Evolutionary conservation across 2,113 vertebrate species (phyloP), one percentile per base, ranked within the genome.

Genomic region (Gymnogyps californianus): DNA sequence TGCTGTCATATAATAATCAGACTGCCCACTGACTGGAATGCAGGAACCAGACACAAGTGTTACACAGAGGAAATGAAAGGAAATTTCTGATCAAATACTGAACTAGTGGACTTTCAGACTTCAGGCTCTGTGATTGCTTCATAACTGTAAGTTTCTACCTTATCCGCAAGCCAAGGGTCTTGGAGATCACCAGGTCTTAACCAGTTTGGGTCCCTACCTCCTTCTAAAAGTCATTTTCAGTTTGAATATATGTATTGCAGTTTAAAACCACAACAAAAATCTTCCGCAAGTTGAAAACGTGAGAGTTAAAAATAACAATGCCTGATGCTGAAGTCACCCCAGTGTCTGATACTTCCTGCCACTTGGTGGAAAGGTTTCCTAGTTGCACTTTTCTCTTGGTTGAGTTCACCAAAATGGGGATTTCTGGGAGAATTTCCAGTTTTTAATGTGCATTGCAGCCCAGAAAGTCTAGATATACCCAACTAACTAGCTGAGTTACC

Each of bases 361-460:
- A 95, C 85, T 62, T 92, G 62, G 70, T 90, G 79, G 87, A 74
- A 93, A 88, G 10, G 12, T 61, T 86, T 88, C 32, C 79, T 54
- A 76, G 58, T 17, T 65, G 32, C 49, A 51, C 12, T 54, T 76
- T 94, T 72, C 9, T 66, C 34, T 76, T 72, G 5, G 11, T 6
- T 40, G 10, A 70, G 9, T 26, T 80, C 15, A n/a, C 40, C 77
- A 32, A 67, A 80, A 29, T 64, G 61, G 58, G 14, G 13, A 57
- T 66, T 92, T 42, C 54, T 83, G n/a, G 3, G 59, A 85, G 16
- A 87, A 74, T 69, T 55, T 20, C 5, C 9, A 9, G 0, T 4
- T 31, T 78, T 32, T 17, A 51, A 38, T 7, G 25, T 13, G 4
- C 10, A 47, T 3, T 5, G 3, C 3, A 52, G 10, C 7, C 22